Evolutionary conservation across 1,140 invertebrate genomes (phyloP).

Genomic region (Diabrotica undecimpunctata): DNA sequence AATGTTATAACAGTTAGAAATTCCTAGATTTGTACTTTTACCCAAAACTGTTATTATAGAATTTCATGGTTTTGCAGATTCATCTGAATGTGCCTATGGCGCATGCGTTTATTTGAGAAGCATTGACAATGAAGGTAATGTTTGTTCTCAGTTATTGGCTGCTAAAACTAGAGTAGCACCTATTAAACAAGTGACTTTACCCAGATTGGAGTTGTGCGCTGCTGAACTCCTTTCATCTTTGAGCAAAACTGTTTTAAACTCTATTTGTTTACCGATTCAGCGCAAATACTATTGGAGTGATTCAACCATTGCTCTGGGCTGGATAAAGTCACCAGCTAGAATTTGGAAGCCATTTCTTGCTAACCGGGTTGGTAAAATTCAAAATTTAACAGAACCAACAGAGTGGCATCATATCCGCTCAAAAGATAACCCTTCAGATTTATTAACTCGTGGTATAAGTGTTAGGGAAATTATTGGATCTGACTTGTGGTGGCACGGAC

Average conservation of each 20-base stretch:
- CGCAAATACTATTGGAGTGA: conserved; percentile 4
- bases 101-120: no score
- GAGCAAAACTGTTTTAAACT: background rate
- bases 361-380: conserved; percentile 23
- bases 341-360: conserved; percentile 35
- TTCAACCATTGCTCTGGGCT: conserved; percentile 20
- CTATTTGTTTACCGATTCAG: background rate
- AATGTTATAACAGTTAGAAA: conserved; percentile 14
- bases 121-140: no score
- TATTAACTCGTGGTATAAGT: conserved; percentile 8
- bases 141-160: background rate
- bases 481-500: conserved; percentile 9
- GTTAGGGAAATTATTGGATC: conserved; percentile 7
- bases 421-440: conserved; percentile 21
- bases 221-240: background rate
- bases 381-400: background rate
- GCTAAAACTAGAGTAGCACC: conserved; percentile 45
- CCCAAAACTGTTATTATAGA: conserved; percentile 1
- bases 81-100: background rate
- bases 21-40: conserved; percentile 9
- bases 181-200: conserved; percentile 42
- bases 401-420: conserved; percentile 17
- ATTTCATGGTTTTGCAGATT: background rate
- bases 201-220: conserved; percentile 39
- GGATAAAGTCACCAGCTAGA: conserved; percentile 30